Conservation (phyloP, 2,888 invertebrate genomes). For the Megaustenia siamemsis region DNA sequence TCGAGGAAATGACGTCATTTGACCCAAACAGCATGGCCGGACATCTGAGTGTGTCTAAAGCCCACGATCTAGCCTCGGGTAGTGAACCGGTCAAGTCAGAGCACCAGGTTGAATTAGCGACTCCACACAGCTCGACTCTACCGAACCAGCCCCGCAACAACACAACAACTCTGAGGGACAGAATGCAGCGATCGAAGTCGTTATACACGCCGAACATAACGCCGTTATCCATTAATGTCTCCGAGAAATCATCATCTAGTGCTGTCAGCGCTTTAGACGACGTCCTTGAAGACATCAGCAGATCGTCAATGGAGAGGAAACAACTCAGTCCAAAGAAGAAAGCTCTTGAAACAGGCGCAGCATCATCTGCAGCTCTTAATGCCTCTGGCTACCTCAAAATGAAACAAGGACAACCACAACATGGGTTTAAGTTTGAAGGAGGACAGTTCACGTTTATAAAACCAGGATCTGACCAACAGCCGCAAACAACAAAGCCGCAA, state of each 20-base stretch:
- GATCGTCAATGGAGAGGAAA: constrained; percentile 69
- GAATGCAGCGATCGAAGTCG: constrained; percentile 61
- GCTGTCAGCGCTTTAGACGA: constrained; percentile 73
- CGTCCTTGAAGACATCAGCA: constrained; percentile 70
- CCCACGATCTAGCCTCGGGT: background rate
- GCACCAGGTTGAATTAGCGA: constrained; percentile 50
- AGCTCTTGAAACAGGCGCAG: background rate
- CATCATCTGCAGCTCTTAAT: background rate
- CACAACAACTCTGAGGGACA: constrained; percentile 50
- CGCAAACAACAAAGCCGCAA: background rate
- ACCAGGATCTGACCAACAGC: constrained; percentile 1
- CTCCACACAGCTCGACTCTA: constrained; percentile 58
- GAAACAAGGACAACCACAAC: constrained; percentile 1
- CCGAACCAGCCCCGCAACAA: constrained; percentile 56
- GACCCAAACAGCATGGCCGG: constrained; percentile 60
- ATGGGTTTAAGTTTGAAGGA: constrained; percentile 28
- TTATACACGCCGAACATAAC: constrained; percentile 70
- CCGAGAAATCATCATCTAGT: constrained; percentile 55
- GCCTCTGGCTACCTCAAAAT: constrained; percentile 4
- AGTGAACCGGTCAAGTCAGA: constrained; percentile 23
- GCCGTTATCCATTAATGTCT: constrained; percentile 65
- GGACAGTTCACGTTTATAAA: constrained; percentile 42
- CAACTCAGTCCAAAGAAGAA: constrained; percentile 60
- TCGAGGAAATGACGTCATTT: constrained; percentile 72
- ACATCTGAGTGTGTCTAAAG: constrained; percentile 37